Conservation (phyloP, 1,140 invertebrate species). For the Ridgeia piscesae region DNA sequence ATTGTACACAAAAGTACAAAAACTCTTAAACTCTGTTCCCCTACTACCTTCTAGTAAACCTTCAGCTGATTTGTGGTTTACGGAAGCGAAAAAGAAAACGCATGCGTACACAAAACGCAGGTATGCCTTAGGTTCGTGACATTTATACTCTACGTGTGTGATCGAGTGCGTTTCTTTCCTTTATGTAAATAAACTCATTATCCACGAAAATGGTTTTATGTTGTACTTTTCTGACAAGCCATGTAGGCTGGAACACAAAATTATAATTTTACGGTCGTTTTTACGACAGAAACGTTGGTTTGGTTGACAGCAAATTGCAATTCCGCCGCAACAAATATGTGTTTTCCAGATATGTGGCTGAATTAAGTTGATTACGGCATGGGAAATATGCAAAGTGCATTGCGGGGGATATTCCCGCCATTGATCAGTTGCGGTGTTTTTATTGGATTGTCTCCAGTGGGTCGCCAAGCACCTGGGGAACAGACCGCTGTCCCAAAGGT, state of each 20-base stretch:
- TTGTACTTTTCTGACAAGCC: neutral
- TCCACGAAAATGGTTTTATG: neutral
- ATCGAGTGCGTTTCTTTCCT: neutral
- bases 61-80: neutral
- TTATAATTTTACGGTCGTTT: neutral
- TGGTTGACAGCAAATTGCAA: neutral
- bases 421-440: neutral
- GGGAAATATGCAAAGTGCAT: too few species aligned
- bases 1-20: neutral
- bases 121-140: neutral
- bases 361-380: too few species aligned
- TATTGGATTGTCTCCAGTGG: neutral
- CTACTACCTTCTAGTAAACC: neutral
- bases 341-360: neutral
- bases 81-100: neutral
- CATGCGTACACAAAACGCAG: neutral
- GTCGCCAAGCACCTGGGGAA: neutral
- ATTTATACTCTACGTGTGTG: neutral
- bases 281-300: neutral
- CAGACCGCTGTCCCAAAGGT: neutral
- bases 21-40: neutral
- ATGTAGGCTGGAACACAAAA: neutral
- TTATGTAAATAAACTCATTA: neutral
- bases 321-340: neutral
- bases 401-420: neutral